Evolutionary conservation across 1,140 invertebrate species (phyloP), one percentile per base, ranked within the genome.

Genomic region (Cydia strobilella): DNA sequence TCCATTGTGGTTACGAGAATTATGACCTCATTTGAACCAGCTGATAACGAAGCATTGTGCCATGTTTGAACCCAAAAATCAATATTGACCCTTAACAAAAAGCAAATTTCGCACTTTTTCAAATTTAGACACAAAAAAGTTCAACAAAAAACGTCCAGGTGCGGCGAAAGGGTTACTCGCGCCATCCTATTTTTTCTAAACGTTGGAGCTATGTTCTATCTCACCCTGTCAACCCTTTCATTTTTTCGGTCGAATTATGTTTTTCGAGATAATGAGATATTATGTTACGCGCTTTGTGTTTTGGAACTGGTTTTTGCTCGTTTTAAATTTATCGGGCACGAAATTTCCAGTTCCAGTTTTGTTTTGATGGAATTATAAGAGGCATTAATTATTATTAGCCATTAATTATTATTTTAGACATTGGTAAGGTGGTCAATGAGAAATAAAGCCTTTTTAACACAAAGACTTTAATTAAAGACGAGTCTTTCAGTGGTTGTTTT

Each of bases 91-190:
- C 84, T 45, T 51, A 76, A 86, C 86, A 80, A 88, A 87, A 82
- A 83, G 75, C 74, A 87, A 87, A 88, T 89, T 90, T 89, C 89
- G 89, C 90, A 90, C 85, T 89, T 90, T 92, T 90, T 90, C 81
- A 87, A 91, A 85, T 84, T 89, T 84, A 39, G 78, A 86, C 85
- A 84, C 82, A 89, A 86, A 84, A 82, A 87, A 82, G 80, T 76
- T 63, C 10, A 9, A 84, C 79, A 86, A 89, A 91, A 90, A 87
- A 75, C 78, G 81, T 86, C 90, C 90, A 92, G 90, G 89, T 92
- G 90, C 86, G 79, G 83, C 79, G 51, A 88, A 92, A 90, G 90
- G 90, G 89, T 92, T 91, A 80, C 80, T 10, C 72, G 18, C 39
- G 78, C 76, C 51, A 2, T 39, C 75, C 73, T 25, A 86, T 86